Conservation (phyloP, 2,888 invertebrate genomes). For the Callyntrura guangdongensis region DNA sequence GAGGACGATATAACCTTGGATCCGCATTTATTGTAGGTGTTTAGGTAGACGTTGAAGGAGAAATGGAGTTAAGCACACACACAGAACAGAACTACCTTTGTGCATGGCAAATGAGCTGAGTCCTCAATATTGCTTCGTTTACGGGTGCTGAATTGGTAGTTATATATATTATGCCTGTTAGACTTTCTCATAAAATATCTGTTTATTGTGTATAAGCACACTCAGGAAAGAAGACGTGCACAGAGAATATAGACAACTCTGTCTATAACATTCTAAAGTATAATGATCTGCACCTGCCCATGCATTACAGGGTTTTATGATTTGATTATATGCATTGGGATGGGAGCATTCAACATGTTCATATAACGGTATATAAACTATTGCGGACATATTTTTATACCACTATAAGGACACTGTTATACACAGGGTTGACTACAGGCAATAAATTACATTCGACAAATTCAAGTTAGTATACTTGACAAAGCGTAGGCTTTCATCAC, state of each 20-base stretch:
- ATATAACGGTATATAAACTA: no score
- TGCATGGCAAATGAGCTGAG: slow-evolving; percentile 58
- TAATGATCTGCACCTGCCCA: no score
- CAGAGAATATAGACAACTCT: no score
- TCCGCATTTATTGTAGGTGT: background rate
- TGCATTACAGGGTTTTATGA: no score
- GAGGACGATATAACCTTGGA: no score
- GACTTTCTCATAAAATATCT: background rate
- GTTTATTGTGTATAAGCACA: no score
- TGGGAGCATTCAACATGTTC: background rate
- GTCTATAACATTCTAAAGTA: no score
- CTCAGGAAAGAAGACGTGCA: no score
- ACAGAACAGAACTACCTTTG: slow-evolving; percentile 42
- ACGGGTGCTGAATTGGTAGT: background rate
- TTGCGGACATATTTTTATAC: background rate
- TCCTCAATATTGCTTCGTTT: slow-evolving; percentile 21
- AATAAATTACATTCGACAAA: slow-evolving; percentile 62
- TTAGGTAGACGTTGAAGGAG: background rate
- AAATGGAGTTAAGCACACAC: background rate
- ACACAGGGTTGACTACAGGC: background rate
- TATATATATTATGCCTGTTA: background rate
- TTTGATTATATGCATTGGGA: no score
- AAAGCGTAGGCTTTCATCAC: slow-evolving; percentile 29
- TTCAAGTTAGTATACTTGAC: slow-evolving; percentile 24
- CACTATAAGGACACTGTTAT: background rate